A percentile compares a stretch with the other conserved stretches of the same genome.
phyloP scores from a whole-genome alignment of 2,888 invertebrate genomes.

The Torymus tubicola region DNA sequence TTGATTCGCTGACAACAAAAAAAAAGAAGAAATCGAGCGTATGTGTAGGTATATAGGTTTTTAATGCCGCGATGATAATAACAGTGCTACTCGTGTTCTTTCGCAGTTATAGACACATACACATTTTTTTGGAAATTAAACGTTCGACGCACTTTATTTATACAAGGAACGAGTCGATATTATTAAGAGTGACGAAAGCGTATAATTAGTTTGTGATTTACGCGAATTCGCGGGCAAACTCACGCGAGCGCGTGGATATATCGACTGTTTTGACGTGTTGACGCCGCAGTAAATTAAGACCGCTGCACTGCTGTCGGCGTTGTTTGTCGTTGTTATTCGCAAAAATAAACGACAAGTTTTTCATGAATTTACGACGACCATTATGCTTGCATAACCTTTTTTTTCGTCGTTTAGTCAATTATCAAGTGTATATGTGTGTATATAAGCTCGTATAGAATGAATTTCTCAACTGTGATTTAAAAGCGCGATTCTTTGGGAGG shows the following conservation, averaged over 20 bases:
- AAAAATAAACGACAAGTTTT: constrained; percentile 16
- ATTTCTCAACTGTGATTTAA: too few relatives aligned
- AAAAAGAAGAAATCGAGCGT: constrained; percentile 6
- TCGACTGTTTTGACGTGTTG: constrained; percentile 12
- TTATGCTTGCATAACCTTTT: background rate
- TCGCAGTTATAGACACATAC: background rate
- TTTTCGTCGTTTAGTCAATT: too few relatives aligned
- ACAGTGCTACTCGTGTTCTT: background rate
- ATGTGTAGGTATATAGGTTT: background rate
- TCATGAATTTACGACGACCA: constrained; percentile 5
- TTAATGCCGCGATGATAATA: constrained; percentile 8
- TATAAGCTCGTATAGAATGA: too few relatives aligned
- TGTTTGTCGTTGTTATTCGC: background rate
- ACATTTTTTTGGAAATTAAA: too few relatives aligned
- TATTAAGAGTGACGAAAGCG: constrained; percentile 17
- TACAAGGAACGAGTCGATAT: background rate
- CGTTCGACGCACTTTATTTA: background rate
- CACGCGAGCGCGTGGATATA: background rate
- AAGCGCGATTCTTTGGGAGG: too few relatives aligned
- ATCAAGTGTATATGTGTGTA: too few relatives aligned
- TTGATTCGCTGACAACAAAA: background rate
- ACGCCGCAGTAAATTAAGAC: constrained; percentile 6
- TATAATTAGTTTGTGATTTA: constrained; percentile 49
- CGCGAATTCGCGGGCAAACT: background rate
- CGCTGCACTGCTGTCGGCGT: background rate